phyloP scores from a whole-genome alignment of 2,113 vertebrate genomes.

The Cyphomyrus plagiostoma region DNA sequence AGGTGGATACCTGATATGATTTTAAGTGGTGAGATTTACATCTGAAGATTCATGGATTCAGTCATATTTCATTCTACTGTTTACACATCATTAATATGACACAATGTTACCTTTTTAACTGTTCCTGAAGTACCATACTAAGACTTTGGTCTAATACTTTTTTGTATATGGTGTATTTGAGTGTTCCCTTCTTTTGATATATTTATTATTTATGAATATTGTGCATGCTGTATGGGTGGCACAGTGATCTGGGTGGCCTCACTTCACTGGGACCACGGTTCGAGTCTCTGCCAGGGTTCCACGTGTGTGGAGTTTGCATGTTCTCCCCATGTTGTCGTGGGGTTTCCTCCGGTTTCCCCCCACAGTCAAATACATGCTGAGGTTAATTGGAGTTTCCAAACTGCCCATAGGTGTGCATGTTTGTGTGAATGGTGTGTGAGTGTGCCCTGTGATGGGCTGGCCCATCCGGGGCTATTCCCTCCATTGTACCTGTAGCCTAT shows the following conservation, averaged over 20 bases:
- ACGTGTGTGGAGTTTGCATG: too few relatives aligned
- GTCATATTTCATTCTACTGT: not conserved
- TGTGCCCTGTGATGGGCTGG: not conserved
- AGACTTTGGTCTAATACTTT: not conserved
- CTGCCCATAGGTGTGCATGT: too few relatives aligned
- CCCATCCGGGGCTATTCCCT: too few relatives aligned
- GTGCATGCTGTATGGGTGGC: not conserved
- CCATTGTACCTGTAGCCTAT: too few relatives aligned
- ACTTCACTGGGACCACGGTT: too few relatives aligned
- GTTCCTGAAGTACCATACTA: not conserved
- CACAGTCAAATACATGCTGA: too few relatives aligned
- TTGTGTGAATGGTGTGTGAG: too few relatives aligned
- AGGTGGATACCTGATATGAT: not conserved
- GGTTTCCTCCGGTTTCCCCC: too few relatives aligned
- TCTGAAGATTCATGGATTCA: not conserved
- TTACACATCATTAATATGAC: not conserved
- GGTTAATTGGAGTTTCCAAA: too few relatives aligned
- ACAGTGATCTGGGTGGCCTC: too few relatives aligned
- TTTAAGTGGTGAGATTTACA: not conserved
- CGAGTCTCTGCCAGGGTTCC: too few relatives aligned
- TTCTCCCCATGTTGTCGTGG: too few relatives aligned
- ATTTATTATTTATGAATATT: not conserved
- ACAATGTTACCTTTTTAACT: not conserved
- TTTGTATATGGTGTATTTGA: not conserved
- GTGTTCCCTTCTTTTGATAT: not conserved